Base-by-base conservation (phyloP, 1,140 invertebrate species). In the Amphibalanus amphitrite region DNA sequence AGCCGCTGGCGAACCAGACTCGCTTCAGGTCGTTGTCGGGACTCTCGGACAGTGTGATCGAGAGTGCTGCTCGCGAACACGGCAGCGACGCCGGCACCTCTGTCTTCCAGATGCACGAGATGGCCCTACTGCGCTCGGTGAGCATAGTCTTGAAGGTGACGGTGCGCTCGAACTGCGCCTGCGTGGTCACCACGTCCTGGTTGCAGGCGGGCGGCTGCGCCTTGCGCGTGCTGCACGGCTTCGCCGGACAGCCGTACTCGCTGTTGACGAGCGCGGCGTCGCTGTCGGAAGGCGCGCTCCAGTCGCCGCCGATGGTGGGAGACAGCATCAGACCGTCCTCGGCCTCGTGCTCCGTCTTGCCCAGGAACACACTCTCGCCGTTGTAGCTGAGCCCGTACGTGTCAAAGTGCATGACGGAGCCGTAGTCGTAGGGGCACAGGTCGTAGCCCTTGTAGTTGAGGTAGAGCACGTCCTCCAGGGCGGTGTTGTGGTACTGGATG, bases 291-390 rank as follows among this genome's bases (percentile, higher is more conserved):
- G 65, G 65, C 28, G 20, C n/a, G 65, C 23, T 67, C 65, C 65
- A 67, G 10, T 67, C 26, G n/a, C 3, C 10, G 6, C 65, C 65
- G 20, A 59, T 59, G 47, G 47, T 23, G 1, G 47, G 20, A 6
- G 47, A 59, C 65, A 67, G 65, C n/a, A 67, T 28, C 65, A 67
- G 26, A 3, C 65, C 28, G 65, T 67, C 65, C 1, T 10, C 6
- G 0, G 59, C 38, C 28, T 74, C 64, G 65, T n/a, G 25, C 0
- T 72, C 70, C 26, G 71, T 70, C 4, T 28, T 73, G 68, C 69
- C 71, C 0, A 70, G 65, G 23, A 74, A 71, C 69, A 28, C 71
- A 89, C 75, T 84, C 82, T 33, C 88, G 28, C 65, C 88, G 89
- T 71, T 76, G 75, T 28, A 79, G 78, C 79, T 79, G 72, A 25